Evolutionary conservation across 1,140 invertebrate genomes (phyloP), one percentile per base, ranked within the genome.

Genomic region (Cherax destructor): DNA sequence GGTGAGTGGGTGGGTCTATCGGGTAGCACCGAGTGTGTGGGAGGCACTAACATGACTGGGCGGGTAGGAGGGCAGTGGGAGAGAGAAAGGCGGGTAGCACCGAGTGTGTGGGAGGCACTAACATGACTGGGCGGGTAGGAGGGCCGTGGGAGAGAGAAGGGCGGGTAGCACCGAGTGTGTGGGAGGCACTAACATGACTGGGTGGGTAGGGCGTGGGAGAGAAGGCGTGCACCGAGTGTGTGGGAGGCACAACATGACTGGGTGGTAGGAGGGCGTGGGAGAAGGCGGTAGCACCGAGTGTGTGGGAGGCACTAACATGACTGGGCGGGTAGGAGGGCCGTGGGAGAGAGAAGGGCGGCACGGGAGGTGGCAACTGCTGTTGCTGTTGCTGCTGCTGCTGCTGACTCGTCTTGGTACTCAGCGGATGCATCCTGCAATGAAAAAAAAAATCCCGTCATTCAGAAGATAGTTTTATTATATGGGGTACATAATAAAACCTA

Each of bases 291-390:
- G 9, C 11, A 24, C 6, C 0, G 30, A 78, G 50, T 74, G 78
- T 9, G 91, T 88, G 79, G 88, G 88, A 47, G 91, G 91, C 24
- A 80, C 91, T 87, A 18, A 92, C 91, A 81, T 88, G 59, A 18
- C 81, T 87, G 24, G 91, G 79, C n/a, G 91, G 91, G 79, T 92
- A 92, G 24, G 86, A 77, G 13, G 91, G 86, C 41, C 91, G 85
- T 16, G 91, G 86, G 52, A 76, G 79, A 6, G 91, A 92, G 80
- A 92, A 92, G 49, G 91, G 91, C 21, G 91, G 91, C 24, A 92
- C 83, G 30, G 91, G 91, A 3, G 91, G 91, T 86, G 88, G 88
- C 24, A 80, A 77, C 56, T 88, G 86, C 84, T 92, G 61, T 24
- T 87, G 84, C 78, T 72, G 59, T 59, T 65, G 50, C 84, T 76